Percentiles rank a stretch among this genome's conserved stretches.
These are phyloP conservation scores for Amblyornis subalaris DNA, from an alignment of 2,113 vertebrate species.

Conservation along the genomic window DNA sequence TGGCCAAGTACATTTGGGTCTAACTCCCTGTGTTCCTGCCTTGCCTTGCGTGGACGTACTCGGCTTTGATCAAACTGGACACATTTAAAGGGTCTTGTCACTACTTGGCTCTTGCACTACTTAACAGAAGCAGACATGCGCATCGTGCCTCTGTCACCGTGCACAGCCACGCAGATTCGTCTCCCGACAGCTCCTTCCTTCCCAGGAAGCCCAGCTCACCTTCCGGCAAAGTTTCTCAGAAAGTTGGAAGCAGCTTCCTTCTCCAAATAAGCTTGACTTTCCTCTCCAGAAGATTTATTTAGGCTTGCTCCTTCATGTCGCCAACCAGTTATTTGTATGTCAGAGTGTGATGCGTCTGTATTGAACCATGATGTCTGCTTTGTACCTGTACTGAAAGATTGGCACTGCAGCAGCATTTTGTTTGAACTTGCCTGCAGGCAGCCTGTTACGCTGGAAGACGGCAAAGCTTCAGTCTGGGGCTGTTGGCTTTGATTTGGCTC, in stretches of 20 bases:
- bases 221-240: background rate
- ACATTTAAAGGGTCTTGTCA: background rate
- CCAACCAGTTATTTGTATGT: slow-evolving; percentile 1
- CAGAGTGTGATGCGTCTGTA: background rate
- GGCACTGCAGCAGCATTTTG: background rate
- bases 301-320: background rate
- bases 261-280: background rate
- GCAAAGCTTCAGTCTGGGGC: background rate
- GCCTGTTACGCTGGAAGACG: background rate
- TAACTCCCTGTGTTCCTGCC: background rate
- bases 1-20: background rate
- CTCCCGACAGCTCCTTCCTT: background rate
- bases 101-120: background rate
- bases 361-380: slow-evolving; percentile 11
- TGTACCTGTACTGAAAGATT: slow-evolving; percentile 42
- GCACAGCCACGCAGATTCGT: background rate
- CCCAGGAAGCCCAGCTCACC: background rate
- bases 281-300: background rate
- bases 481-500: slow-evolving; percentile 47
- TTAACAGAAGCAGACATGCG: background rate
- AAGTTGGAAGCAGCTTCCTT: background rate
- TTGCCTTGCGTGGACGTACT: background rate
- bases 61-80: background rate
- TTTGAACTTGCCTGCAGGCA: slow-evolving; percentile 47
- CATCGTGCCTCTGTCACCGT: background rate